These are phyloP conservation scores for Leptogaster cylindrica DNA, from an alignment of 2,888 invertebrate genomes.

Conservation along the genomic window DNA sequence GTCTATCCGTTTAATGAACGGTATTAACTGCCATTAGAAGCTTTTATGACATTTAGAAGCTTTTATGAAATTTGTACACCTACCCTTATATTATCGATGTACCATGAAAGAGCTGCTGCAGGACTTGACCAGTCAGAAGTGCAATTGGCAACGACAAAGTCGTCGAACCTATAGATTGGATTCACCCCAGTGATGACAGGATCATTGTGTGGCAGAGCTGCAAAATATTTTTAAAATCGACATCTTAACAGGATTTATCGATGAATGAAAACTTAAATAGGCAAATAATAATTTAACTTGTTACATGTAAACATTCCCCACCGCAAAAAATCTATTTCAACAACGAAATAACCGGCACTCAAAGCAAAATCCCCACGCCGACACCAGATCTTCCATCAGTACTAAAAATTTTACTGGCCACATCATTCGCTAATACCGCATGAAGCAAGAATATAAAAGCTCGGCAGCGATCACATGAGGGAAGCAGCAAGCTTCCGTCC, in stretches of 20 bases:
- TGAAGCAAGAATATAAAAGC: conserved; percentile 25
- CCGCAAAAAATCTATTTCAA: too few species aligned
- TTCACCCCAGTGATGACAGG: conserved; percentile 60
- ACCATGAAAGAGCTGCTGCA: conserved; percentile 60
- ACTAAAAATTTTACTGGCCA: too few species aligned
- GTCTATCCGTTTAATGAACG: neutral
- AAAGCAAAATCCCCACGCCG: neutral
- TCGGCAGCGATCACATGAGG: neutral
- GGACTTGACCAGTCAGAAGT: conserved; percentile 61
- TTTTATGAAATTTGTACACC: conserved; percentile 41
- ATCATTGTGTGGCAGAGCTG: conserved; percentile 61
- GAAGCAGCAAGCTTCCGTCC: too few species aligned
- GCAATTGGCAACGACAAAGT: conserved; percentile 60
- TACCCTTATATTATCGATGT: conserved; percentile 61
- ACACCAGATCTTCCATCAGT: too few species aligned
- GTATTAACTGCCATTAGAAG: neutral
- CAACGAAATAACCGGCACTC: neutral
- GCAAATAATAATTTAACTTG: neutral
- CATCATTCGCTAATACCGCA: too few species aligned
- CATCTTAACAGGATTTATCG: neutral
- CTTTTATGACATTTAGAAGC: conserved; percentile 10
- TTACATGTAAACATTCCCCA: neutral
- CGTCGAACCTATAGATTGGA: conserved; percentile 60
- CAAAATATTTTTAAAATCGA: too few species aligned
- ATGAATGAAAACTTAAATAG: neutral